phyloP scores from a whole-genome alignment of 2,888 invertebrate species.

The Folsomia candida region DNA sequence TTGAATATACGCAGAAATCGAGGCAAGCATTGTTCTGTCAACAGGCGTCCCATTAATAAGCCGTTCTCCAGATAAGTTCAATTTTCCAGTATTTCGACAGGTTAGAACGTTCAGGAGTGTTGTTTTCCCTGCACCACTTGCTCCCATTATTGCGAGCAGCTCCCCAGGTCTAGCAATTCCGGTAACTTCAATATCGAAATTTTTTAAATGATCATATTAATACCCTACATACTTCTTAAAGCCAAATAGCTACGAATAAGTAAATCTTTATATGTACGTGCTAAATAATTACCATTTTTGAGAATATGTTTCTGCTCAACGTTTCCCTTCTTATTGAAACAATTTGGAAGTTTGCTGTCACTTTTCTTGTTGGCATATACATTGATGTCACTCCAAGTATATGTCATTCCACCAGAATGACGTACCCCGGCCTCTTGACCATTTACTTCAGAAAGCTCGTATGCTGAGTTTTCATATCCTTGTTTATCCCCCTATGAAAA shows the following conservation, averaged over 20 bases:
- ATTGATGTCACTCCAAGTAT: slow-evolving; percentile 42
- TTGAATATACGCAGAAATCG: slow-evolving; percentile 85
- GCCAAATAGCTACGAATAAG: no score
- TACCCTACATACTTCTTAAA: no score
- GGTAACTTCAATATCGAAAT: slow-evolving; percentile 62
- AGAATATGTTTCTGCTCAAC: slow-evolving; percentile 34
- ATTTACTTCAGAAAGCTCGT: no score
- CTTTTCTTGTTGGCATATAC: slow-evolving; percentile 22
- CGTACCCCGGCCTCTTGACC: no score
- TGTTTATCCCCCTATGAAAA: no score
- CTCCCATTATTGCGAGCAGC: no score
- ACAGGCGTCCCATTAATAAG: slow-evolving; percentile 76
- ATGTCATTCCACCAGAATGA: slow-evolving; percentile 1
- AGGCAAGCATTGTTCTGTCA: slow-evolving; percentile 65
- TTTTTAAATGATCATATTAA: no score
- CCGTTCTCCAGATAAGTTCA: slow-evolving; percentile 63
- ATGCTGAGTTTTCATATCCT: no score
- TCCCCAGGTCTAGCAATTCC: no score
- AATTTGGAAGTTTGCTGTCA: background rate
- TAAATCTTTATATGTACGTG: no score
- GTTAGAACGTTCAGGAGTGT: slow-evolving; percentile 86
- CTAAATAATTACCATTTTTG: slow-evolving; percentile 41
- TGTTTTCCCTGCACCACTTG: slow-evolving; percentile 83
- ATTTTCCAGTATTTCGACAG: slow-evolving; percentile 65
- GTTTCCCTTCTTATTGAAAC: slow-evolving; percentile 1